Conservation (phyloP, 2,797 vertebrate genomes). For the Oreortyx pictus region DNA sequence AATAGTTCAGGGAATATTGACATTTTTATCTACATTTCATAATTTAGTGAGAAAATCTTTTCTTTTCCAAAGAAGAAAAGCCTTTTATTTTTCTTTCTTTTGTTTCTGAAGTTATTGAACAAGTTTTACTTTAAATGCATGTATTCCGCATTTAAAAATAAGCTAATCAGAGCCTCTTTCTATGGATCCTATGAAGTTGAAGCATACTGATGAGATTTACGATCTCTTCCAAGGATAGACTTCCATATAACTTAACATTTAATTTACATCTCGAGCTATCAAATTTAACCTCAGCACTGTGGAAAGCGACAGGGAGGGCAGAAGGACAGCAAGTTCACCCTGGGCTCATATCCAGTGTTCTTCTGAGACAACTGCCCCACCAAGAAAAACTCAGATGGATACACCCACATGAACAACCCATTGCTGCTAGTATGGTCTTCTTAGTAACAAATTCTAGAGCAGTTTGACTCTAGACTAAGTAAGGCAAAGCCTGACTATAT, state of each 20-base stretch:
- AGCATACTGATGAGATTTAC: background rate
- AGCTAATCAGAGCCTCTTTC: background rate
- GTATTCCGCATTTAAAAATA: background rate
- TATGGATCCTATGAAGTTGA: background rate
- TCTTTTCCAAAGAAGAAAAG: conserved; percentile 1
- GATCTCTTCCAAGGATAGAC: background rate
- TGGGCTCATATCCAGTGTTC: background rate
- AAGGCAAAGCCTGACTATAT: background rate
- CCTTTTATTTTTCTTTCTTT: background rate
- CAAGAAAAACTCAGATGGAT: background rate
- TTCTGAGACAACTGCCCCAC: background rate
- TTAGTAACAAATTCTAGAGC: background rate
- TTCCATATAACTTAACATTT: background rate
- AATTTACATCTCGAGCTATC: background rate
- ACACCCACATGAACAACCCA: background rate
- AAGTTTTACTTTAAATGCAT: background rate
- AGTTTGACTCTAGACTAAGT: background rate
- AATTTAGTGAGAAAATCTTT: background rate
- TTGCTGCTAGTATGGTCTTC: background rate
- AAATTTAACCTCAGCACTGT: background rate
- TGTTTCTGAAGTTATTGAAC: background rate
- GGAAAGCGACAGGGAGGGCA: background rate
- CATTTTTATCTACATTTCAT: background rate
- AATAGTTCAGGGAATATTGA: background rate
- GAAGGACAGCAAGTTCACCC: background rate